Percentiles rank a stretch among this genome's conserved stretches.
These are phyloP conservation scores for Actinernus sp. DNA, from an alignment of 92 coral and sea anemone genomes.

Conservation along the genomic window DNA sequence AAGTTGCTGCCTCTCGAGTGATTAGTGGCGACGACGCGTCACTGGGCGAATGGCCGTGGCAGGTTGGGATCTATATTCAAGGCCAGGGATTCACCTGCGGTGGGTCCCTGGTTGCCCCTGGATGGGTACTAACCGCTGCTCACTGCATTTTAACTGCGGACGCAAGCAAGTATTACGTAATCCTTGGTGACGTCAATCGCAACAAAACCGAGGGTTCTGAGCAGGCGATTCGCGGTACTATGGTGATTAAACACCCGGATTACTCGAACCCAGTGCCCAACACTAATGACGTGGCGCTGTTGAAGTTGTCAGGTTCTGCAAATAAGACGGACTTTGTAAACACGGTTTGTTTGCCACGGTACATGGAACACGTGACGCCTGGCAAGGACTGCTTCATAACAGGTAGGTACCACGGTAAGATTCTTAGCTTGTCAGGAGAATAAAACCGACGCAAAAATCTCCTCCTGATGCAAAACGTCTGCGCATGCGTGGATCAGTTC, in stretches of 20 bases:
- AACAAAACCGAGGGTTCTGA: conserved; percentile 67
- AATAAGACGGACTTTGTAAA: conserved; percentile 39
- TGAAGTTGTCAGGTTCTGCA: conserved; percentile 27
- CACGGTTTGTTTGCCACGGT: conserved; percentile 47
- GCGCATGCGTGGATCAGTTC: too few species aligned
- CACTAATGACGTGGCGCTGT: conserved; percentile 50
- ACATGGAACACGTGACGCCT: conserved; percentile 10
- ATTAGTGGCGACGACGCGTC: conserved; percentile 76
- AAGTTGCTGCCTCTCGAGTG: conserved; percentile 59
- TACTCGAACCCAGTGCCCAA: conserved; percentile 49
- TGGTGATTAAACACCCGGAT: conserved; percentile 30
- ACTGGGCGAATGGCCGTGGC: conserved; percentile 95
- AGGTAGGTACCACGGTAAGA: conserved; percentile 20
- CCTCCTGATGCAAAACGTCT: too few species aligned
- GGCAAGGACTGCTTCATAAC: conserved; percentile 54
- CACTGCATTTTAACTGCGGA: conserved; percentile 82
- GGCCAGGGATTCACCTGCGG: conserved; percentile 72
- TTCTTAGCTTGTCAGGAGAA: too few species aligned
- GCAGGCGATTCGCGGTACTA: conserved; percentile 20
- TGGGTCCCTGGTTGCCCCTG: conserved; percentile 77
- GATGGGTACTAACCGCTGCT: conserved; percentile 97
- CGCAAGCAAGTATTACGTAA: conserved; percentile 44
- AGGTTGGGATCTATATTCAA: conserved; percentile 51
- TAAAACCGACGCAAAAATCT: too few species aligned
- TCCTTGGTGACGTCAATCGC: conserved; percentile 81